Conservation (phyloP, 2,888 invertebrate genomes). For the Lasioglossum vierecki region DNA sequence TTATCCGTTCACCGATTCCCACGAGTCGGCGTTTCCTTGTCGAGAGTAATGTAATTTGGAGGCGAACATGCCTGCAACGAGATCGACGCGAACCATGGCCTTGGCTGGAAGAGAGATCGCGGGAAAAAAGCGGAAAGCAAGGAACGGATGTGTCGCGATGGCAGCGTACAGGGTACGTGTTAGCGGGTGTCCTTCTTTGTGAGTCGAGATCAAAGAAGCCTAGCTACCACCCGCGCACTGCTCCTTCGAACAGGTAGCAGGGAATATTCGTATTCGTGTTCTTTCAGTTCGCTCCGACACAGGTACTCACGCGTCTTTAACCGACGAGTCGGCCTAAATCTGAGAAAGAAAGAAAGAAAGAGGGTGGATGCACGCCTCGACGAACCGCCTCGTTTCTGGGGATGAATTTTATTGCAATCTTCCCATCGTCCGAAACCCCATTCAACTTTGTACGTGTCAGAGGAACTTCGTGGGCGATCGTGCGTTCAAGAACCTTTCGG, state of each 20-base stretch:
- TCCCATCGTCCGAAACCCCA: conserved; percentile 17
- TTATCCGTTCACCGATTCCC: not conserved
- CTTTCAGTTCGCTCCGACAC: conserved; percentile 40
- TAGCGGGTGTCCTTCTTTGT: conserved; percentile 54
- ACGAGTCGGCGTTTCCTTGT: not conserved
- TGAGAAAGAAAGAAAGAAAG: conserved; percentile 52
- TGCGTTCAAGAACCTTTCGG: not conserved
- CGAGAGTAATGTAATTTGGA: not conserved
- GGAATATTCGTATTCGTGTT: conserved; percentile 42
- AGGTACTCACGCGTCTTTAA: conserved; percentile 53
- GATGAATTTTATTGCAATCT: conserved; percentile 61
- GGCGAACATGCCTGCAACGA: not conserved
- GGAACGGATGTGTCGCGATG: conserved; percentile 12
- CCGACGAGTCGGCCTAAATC: conserved; percentile 25
- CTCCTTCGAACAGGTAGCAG: conserved; percentile 60
- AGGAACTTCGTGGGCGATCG: conserved; percentile 4
- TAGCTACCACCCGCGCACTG: conserved; percentile 59
- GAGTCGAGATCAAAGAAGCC: conserved; percentile 65
- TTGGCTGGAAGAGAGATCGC: not conserved
- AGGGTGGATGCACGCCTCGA: conserved; percentile 72
- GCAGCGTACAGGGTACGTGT: conserved; percentile 5
- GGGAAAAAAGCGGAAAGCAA: not conserved
- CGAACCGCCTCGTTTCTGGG: conserved; percentile 53
- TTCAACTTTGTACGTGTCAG: not conserved
- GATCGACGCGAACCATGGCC: not conserved